phyloP scores from a whole-genome alignment of 2,888 invertebrate genomes.

The Drosophila maculinotata region DNA sequence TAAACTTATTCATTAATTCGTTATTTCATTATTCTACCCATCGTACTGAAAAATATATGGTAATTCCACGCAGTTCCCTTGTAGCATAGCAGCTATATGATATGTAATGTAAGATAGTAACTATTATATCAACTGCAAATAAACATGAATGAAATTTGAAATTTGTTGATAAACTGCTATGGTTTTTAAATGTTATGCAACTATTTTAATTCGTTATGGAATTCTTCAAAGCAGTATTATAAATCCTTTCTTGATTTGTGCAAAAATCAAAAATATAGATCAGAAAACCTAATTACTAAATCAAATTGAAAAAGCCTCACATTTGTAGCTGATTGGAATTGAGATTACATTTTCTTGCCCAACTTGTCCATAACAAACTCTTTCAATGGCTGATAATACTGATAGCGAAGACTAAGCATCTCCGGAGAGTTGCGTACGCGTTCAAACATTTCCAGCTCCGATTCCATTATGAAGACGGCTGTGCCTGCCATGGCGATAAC shows the following conservation, averaged over 20 bases:
- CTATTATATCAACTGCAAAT: conserved; percentile 11
- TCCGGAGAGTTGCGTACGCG: conserved; percentile 91
- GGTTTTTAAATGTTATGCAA: neutral
- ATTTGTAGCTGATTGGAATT: neutral
- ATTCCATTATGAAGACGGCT: conserved; percentile 91
- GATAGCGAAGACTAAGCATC: conserved; percentile 90
- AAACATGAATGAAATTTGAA: neutral
- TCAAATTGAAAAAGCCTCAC: neutral
- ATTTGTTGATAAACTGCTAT: neutral
- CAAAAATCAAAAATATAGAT: neutral
- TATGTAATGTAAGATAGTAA: conserved; percentile 37
- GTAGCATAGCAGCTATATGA: conserved; percentile 52
- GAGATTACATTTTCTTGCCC: conserved; percentile 57
- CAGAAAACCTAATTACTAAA: neutral
- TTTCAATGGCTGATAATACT: conserved; percentile 94
- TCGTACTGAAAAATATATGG: neutral
- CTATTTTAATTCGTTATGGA: neutral
- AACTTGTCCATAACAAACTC: conserved; percentile 85
- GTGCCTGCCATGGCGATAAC: conserved; percentile 89
- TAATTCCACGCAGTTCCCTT: neutral
- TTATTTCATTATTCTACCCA: conserved; percentile 3
- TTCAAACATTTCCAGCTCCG: conserved; percentile 90
- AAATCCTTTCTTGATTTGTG: neutral
- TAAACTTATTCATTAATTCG: conserved; percentile 14
- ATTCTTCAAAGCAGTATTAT: neutral